A percentile compares a stretch with the other conserved stretches of the same genome.
These are phyloP conservation scores for Musca domestica DNA, from an alignment of 1,140 invertebrate species.

Conservation along the genomic window DNA sequence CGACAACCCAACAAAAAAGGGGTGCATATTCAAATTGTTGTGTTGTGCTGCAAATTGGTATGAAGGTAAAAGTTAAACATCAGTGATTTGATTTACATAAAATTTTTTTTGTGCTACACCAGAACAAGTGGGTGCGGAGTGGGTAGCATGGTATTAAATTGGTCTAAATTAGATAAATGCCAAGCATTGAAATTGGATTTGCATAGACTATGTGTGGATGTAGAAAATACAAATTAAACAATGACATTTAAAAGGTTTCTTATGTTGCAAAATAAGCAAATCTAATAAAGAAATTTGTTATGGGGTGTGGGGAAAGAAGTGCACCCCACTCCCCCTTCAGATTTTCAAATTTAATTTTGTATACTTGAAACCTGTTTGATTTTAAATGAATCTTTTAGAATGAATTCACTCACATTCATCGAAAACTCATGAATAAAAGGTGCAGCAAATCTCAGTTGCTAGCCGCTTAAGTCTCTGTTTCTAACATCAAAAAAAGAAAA, in stretches of 20 bases:
- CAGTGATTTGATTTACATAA: slow-evolving; percentile 18
- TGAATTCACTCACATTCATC: neutral
- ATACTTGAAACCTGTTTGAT: neutral
- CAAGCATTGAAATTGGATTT: neutral
- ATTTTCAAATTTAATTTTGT: neutral
- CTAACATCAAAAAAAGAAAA: too few species aligned
- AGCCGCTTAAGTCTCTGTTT: neutral
- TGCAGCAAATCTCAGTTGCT: neutral
- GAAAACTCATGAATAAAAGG: slow-evolving; percentile 1
- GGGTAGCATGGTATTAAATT: neutral
- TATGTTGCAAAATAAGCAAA: too few species aligned
- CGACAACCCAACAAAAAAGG: neutral
- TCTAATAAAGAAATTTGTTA: too few species aligned
- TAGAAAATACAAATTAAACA: neutral
- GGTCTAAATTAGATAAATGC: slow-evolving; percentile 3
- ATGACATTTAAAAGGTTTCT: neutral
- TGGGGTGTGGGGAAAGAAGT: too few species aligned
- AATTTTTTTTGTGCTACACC: too few species aligned
- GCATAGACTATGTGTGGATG: too few species aligned
- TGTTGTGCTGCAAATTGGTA: neutral
- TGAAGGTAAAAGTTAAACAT: neutral
- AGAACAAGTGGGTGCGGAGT: neutral
- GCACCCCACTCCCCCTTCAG: too few species aligned
- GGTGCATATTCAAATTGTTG: slow-evolving; percentile 12
- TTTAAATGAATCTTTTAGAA: neutral